Evolutionary conservation across 2,113 vertebrate genomes (phyloP).

Genomic region (Puma concolor): DNA sequence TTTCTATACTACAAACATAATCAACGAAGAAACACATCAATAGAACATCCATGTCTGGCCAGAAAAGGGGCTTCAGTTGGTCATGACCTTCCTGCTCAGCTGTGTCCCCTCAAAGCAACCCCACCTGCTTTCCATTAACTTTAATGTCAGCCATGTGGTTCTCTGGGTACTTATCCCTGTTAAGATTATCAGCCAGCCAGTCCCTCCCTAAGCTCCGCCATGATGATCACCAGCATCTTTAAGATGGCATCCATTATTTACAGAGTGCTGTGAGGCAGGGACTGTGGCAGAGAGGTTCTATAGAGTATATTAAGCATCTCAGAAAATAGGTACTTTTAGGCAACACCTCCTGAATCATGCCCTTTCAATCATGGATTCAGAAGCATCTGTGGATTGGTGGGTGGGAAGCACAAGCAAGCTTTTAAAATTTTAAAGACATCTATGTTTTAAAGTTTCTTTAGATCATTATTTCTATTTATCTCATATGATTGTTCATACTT

Average conservation of each 20-base stretch:
- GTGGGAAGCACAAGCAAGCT: background rate
- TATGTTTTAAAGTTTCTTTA: slow-evolving; percentile 10
- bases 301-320: background rate
- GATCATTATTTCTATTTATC: background rate
- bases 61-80: background rate
- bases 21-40: background rate
- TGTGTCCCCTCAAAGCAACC: background rate
- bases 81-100: background rate
- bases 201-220: background rate
- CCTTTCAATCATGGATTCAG: background rate
- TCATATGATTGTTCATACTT: background rate
- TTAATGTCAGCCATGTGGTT: background rate
- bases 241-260: background rate
- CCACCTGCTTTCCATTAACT: background rate
- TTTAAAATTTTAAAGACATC: background rate
- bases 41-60: background rate
- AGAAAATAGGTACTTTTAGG: background rate
- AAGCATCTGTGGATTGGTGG: background rate
- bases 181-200: background rate
- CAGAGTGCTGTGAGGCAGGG: background rate
- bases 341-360: background rate
- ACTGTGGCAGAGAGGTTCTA: background rate
- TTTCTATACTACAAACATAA: background rate
- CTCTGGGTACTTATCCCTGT: background rate
- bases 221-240: background rate